A percentile compares a stretch with the other conserved stretches of the same genome.
Evolutionary conservation across 2,113 vertebrate species (phyloP).

Genomic region (Lates calcarifer): DNA sequence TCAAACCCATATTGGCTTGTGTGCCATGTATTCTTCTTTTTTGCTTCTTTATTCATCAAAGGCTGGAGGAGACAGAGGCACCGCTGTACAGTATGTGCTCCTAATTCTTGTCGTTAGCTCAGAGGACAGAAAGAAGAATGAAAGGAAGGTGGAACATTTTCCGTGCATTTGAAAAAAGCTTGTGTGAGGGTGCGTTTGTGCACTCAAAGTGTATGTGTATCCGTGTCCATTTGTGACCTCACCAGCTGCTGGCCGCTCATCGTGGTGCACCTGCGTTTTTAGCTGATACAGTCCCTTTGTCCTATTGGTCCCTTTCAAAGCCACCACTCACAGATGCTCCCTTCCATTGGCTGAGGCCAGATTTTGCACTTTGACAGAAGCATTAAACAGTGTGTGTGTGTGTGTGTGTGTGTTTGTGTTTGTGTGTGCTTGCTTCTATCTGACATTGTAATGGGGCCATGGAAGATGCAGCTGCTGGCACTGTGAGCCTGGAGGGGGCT

Average conservation of each 20-base stretch:
- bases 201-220: background rate
- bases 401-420: constrained; percentile 16
- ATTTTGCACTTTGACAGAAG: constrained; percentile 58
- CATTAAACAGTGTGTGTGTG: constrained; percentile 33
- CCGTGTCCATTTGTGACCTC: constrained; percentile 50
- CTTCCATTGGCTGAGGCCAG: constrained; percentile 51
- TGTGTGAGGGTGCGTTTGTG: constrained; percentile 3
- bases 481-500: constrained; percentile 4
- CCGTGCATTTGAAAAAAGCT: constrained; percentile 40
- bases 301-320: constrained; percentile 68
- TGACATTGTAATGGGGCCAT: constrained; percentile 32
- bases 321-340: constrained; percentile 48
- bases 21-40: constrained; percentile 30
- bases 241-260: constrained; percentile 76
- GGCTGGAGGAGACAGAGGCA: constrained; percentile 25
- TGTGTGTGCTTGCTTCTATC: constrained; percentile 4
- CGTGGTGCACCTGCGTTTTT: constrained; percentile 76
- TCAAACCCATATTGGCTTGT: constrained; percentile 43
- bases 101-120: constrained; percentile 24
- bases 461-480: constrained; percentile 69
- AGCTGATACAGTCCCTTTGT: constrained; percentile 63
- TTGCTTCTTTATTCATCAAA: constrained; percentile 59
- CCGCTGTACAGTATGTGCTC: background rate
- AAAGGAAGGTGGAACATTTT: constrained; percentile 48
- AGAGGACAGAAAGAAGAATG: constrained; percentile 36